A percentile compares a stretch with the other conserved stretches of the same genome.
Evolutionary conservation across 2,888 invertebrate genomes (phyloP).

Genomic region (Habroteleia sp.): DNA sequence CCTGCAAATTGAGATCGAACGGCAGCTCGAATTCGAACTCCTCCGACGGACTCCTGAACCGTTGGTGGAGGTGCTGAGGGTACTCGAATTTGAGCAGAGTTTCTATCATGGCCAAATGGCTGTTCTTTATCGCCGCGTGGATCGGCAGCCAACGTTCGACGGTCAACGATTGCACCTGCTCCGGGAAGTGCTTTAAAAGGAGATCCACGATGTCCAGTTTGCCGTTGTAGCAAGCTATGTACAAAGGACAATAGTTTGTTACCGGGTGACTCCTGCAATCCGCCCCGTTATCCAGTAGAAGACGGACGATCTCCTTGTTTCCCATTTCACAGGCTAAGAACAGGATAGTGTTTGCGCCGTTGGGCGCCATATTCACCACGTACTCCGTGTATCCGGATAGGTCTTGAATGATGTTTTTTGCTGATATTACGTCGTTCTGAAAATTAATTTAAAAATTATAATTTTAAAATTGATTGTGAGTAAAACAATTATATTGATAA

Average conservation of each 20-base stretch:
- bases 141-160: conserved; percentile 96
- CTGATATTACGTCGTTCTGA: conserved; percentile 85
- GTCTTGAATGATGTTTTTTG: conserved; percentile 86
- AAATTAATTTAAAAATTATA: conserved; percentile 1
- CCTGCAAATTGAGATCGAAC: conserved; percentile 96
- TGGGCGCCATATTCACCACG: conserved; percentile 92
- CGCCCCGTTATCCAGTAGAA: conserved; percentile 90
- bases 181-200: conserved; percentile 90
- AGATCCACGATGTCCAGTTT: conserved; percentile 89
- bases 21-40: conserved; percentile 92
- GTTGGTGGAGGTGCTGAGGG: conserved; percentile 86
- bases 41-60: conserved; percentile 85
- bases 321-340: conserved; percentile 95
- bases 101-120: conserved; percentile 89
- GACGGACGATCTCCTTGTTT: conserved; percentile 88
- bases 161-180: conserved; percentile 91
- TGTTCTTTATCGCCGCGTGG: conserved; percentile 95
- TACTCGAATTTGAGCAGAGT: conserved; percentile 91
- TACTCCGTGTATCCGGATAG: conserved; percentile 86
- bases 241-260: conserved; percentile 95
- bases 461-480: too few species aligned
- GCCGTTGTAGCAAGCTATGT: conserved; percentile 94
- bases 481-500: too few species aligned
- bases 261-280: conserved; percentile 95
- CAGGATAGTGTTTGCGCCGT: conserved; percentile 92